Base-by-base conservation (phyloP, 2,797 vertebrate species). In the Gallinago nigripennis region DNA sequence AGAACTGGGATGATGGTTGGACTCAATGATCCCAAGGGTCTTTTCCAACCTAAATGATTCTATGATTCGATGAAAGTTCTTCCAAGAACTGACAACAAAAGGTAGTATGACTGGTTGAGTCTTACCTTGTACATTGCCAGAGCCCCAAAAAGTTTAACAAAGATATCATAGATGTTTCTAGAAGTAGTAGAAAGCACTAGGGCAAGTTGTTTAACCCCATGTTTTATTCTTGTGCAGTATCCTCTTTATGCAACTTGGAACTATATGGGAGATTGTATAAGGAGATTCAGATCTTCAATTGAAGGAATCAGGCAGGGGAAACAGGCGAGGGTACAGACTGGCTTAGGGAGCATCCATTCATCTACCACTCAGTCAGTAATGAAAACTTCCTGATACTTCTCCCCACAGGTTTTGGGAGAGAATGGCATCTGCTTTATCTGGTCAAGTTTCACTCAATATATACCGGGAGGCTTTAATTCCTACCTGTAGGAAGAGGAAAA, bases 401-500 rank as follows among this genome's bases (percentile, higher is more conserved):
- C 45, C 70, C 45, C 30, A 45, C 10, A 2, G 17, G 7, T 37
- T 88, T 71, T 68, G 53, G 25, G 23, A 41, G 12, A 88, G 31
- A 92, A 86, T 75, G 37, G 17, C 57, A 78, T 81, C 77, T 56
- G n/a, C 45, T 83, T 93, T 78, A 86, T n/a, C 5, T 4, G 61
- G 41, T 71, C 37, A 68, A 31, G 39, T 95, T 91, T 94, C 41
- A 75, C 46, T 72, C 43, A 23, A 16, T 68, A 12, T 50, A 35
- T 43, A 39, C 28, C 61, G 31, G 33, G 63, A 90, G 11, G 54
- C 17, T 82, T 94, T 94, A 92, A 94, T 96, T 92, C 58, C 83
- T 82, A 69, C 58, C 30, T 84, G 31, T 37, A 82, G 70, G 28
- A 83, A 88, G 61, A 86, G n/a, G 16, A 86, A 86, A 90, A 88